Evolutionary conservation across 2,797 vertebrate species (phyloP).

Genomic region (Sebastes itinus): DNA sequence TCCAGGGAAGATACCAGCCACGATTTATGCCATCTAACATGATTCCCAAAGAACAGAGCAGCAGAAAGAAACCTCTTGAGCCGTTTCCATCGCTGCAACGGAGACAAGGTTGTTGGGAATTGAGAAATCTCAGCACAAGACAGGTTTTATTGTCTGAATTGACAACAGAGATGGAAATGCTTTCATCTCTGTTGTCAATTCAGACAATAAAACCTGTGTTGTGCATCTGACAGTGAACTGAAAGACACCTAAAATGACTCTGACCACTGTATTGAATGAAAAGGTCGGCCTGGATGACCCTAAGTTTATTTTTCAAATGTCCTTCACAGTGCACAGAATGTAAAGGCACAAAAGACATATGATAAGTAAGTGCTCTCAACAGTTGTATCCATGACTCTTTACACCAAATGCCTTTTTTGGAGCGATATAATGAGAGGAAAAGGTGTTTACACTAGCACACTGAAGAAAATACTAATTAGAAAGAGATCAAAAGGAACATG

Average conservation of each 20-base stretch:
- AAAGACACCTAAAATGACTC: neutral
- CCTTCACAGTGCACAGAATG: neutral
- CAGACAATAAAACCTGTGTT: slow-evolving; percentile 5
- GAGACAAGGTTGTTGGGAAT: slow-evolving; percentile 8
- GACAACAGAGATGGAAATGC: slow-evolving; percentile 9
- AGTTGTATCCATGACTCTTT: neutral
- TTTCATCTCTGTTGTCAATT: slow-evolving; percentile 13
- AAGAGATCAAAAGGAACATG: slow-evolving; percentile 35
- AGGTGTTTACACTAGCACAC: slow-evolving; percentile 28
- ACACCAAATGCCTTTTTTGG: neutral
- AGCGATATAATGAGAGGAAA: neutral
- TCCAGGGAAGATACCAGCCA: slow-evolving; percentile 1
- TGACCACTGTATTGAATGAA: neutral
- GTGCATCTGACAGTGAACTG: neutral
- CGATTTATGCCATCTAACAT: slow-evolving; percentile 1
- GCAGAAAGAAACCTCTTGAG: slow-evolving; percentile 10
- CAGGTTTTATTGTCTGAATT: neutral
- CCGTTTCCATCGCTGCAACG: neutral
- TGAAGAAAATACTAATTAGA: slow-evolving; percentile 14
- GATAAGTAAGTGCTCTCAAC: neutral
- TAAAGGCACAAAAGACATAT: neutral
- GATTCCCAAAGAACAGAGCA: slow-evolving; percentile 7
- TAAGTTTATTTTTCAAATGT: neutral
- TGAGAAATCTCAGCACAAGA: slow-evolving; percentile 15
- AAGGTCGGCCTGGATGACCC: neutral